A percentile compares a stretch with the other conserved stretches of the same genome.
Evolutionary conservation across 2,888 invertebrate genomes (phyloP).

Genomic region (Arctia plantaginis): DNA sequence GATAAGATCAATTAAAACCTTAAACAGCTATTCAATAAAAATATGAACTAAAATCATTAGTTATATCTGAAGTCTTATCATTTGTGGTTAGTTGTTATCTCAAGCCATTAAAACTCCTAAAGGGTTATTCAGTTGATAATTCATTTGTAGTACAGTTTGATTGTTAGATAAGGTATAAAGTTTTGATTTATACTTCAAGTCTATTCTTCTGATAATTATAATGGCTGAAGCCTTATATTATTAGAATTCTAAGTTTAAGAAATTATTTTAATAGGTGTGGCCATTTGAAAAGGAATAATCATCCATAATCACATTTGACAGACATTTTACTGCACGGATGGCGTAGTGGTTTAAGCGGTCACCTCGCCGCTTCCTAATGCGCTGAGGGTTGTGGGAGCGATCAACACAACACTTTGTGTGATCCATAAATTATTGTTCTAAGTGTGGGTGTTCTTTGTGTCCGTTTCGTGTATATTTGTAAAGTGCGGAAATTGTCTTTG

Average conservation of each 20-base stretch:
- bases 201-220: neutral
- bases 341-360: too few relatives aligned
- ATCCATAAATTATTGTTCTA: too few relatives aligned
- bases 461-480: too few relatives aligned
- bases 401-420: too few relatives aligned
- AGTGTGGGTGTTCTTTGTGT: too few relatives aligned
- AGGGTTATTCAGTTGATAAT: slow-evolving; percentile 4
- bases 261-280: neutral
- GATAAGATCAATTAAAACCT: too few relatives aligned
- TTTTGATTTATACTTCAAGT: neutral
- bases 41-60: slow-evolving; percentile 3
- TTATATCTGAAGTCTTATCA: slow-evolving; percentile 14
- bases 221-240: neutral
- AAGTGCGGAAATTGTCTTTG: too few relatives aligned
- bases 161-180: slow-evolving; percentile 11
- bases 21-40: neutral
- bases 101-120: slow-evolving; percentile 9
- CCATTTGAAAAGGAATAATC: neutral
- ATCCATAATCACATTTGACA: neutral
- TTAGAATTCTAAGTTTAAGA: neutral
- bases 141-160: slow-evolving; percentile 10
- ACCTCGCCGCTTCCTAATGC: too few relatives aligned
- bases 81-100: slow-evolving; percentile 14
- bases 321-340: too few relatives aligned
- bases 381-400: too few relatives aligned